phyloP scores from a whole-genome alignment of 2,113 vertebrate genomes.

The Anhinga anhinga region DNA sequence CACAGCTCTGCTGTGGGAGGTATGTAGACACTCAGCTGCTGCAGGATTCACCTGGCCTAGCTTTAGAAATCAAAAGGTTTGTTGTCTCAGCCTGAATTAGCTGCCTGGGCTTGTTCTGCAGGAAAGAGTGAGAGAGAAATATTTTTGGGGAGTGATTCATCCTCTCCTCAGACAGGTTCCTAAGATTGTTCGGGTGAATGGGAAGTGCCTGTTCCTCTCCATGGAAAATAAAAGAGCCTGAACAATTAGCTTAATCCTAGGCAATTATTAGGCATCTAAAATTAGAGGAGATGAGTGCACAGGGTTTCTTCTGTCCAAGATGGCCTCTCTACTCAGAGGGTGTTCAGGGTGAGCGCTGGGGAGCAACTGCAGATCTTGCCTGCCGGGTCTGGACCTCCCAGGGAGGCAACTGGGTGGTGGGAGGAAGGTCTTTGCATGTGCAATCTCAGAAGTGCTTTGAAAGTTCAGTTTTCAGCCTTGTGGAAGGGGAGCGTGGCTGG shows the following conservation, averaged over 20 bases:
- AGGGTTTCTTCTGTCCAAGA: not conserved
- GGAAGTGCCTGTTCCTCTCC: not conserved
- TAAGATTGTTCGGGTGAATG: not conserved
- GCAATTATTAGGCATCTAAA: not conserved
- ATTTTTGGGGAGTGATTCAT: not conserved
- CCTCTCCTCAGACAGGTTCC: not conserved
- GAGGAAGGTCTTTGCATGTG: not conserved
- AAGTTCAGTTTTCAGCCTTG: not conserved
- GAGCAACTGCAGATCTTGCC: not conserved
- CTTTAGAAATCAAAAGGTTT: not conserved
- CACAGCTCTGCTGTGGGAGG: not conserved
- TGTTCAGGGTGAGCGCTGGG: not conserved
- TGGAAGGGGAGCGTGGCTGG: not conserved
- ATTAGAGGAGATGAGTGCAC: not conserved
- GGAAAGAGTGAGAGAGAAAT: not conserved
- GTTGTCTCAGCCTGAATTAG: not conserved
- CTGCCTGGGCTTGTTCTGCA: not conserved
- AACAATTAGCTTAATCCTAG: not conserved
- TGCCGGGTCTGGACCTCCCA: not conserved
- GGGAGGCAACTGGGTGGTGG: not conserved
- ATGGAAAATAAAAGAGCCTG: not conserved
- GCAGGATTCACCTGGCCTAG: not conserved
- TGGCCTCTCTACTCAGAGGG: not conserved
- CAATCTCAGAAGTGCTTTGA: not conserved
- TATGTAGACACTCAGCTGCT: not conserved